These are phyloP conservation scores for Oryzaephilus surinamensis DNA, from an alignment of 1,140 invertebrate genomes.

Conservation along the genomic window DNA sequence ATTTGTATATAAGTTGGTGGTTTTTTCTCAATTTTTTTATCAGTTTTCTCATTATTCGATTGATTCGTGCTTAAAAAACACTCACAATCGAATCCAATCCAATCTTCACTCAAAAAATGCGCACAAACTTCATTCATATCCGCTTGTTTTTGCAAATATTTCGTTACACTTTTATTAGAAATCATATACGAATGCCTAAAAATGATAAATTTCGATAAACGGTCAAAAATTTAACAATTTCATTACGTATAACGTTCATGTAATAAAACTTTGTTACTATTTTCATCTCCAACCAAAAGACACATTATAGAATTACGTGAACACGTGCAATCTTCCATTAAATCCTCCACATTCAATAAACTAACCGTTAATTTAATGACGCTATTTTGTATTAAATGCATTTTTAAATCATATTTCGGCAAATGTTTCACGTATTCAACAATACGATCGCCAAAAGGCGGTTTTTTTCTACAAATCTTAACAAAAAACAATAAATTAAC, in stretches of 20 bases:
- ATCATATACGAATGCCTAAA: conserved; percentile 26
- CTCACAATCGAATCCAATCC: conserved; percentile 27
- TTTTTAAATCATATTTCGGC: conserved; percentile 21
- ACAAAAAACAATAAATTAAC: conserved; percentile 6
- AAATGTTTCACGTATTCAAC: conserved; percentile 22
- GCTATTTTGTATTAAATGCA: conserved; percentile 4
- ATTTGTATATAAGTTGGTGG: conserved; percentile 10
- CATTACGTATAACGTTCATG: conserved; percentile 29
- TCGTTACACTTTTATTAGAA: conserved; percentile 14
- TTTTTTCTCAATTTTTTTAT: conserved; percentile 1
- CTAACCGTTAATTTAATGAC: conserved; percentile 14
- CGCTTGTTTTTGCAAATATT: conserved; percentile 10
- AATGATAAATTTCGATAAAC: conserved; percentile 3
- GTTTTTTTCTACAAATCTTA: conserved; percentile 28
- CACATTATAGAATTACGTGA: conserved; percentile 21
- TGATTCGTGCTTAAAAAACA: no score
- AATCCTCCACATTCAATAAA: conserved; percentile 15
- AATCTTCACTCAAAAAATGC: conserved; percentile 27
- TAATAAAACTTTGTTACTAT: conserved; percentile 24
- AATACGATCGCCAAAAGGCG: conserved; percentile 26
- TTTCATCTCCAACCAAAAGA: conserved; percentile 24
- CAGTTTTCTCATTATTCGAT: conserved; percentile 1
- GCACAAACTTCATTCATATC: conserved; percentile 13
- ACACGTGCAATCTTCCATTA: conserved; percentile 17
- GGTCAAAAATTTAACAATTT: conserved; percentile 3